These are phyloP conservation scores for Aricia agestis DNA, from an alignment of 1,140 invertebrate genomes.

Conservation along the genomic window DNA sequence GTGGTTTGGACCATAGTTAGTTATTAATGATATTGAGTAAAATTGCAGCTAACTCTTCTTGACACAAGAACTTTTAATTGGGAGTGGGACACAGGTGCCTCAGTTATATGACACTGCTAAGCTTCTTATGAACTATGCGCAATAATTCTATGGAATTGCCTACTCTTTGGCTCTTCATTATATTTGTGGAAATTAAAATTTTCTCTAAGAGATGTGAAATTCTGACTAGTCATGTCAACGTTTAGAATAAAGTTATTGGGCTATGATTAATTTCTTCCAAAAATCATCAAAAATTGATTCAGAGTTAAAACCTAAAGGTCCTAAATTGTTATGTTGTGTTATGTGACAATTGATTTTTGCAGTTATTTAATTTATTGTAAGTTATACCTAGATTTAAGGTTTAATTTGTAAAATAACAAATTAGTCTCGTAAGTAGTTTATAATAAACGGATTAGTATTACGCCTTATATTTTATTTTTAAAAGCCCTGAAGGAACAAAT, in stretches of 20 bases:
- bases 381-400: slow-evolving; percentile 70
- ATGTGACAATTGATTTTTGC: slow-evolving; percentile 50
- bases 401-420: slow-evolving; percentile 73
- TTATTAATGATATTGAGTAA: too few species aligned
- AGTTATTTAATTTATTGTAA: slow-evolving; percentile 74
- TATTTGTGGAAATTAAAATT: not conserved
- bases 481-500: slow-evolving; percentile 10
- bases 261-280: slow-evolving; percentile 8
- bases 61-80: not conserved
- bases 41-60: not conserved
- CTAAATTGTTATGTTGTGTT: slow-evolving; percentile 61
- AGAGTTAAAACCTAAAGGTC: slow-evolving; percentile 41
- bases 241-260: slow-evolving; percentile 23
- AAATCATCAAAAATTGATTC: slow-evolving; percentile 21
- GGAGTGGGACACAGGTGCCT: not conserved
- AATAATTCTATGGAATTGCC: not conserved
- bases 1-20: too few species aligned
- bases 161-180: not conserved
- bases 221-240: slow-evolving; percentile 29
- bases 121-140: not conserved
- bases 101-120: not conserved
- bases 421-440: slow-evolving; percentile 59
- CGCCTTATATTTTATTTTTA: slow-evolving; percentile 24
- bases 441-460: slow-evolving; percentile 54
- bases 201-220: slow-evolving; percentile 14